phyloP scores from a whole-genome alignment of 2,888 invertebrate genomes.

The Dolichomitus sp. region DNA sequence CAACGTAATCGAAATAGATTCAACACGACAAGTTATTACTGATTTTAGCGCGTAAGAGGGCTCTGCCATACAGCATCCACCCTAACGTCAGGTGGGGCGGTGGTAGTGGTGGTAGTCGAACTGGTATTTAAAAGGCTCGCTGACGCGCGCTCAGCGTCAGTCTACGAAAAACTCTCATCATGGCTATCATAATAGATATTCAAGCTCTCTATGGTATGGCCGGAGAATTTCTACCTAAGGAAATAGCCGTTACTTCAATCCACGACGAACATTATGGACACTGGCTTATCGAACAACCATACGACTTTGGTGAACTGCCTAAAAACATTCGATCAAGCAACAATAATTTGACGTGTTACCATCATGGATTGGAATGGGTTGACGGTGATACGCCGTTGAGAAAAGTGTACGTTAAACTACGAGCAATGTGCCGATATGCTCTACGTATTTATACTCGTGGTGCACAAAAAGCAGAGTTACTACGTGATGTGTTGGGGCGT shows the following conservation, averaged over 20 bases:
- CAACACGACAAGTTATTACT: too few relatives aligned
- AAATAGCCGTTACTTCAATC: neutral
- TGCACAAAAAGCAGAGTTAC: neutral
- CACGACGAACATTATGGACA: neutral
- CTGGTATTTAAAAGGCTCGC: neutral
- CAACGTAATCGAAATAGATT: too few relatives aligned
- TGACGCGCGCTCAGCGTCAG: neutral
- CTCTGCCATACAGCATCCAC: too few relatives aligned
- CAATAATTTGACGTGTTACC: neutral
- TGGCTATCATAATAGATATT: neutral
- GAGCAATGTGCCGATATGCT: neutral
- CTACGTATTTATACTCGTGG: neutral
- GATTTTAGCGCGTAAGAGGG: too few relatives aligned
- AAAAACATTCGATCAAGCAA: neutral
- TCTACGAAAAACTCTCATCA: neutral
- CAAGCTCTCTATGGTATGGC: neutral
- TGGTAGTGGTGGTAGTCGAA: neutral
- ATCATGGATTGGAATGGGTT: neutral
- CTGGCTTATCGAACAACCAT: neutral
- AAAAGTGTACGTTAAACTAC: neutral
- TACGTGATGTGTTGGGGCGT: neutral
- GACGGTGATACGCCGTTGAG: neutral
- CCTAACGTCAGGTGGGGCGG: neutral
- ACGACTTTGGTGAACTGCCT: neutral
- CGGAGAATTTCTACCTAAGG: neutral